These are phyloP conservation scores for Redunca redunca DNA, from an alignment of 2,113 vertebrate genomes.

Conservation along the genomic window DNA sequence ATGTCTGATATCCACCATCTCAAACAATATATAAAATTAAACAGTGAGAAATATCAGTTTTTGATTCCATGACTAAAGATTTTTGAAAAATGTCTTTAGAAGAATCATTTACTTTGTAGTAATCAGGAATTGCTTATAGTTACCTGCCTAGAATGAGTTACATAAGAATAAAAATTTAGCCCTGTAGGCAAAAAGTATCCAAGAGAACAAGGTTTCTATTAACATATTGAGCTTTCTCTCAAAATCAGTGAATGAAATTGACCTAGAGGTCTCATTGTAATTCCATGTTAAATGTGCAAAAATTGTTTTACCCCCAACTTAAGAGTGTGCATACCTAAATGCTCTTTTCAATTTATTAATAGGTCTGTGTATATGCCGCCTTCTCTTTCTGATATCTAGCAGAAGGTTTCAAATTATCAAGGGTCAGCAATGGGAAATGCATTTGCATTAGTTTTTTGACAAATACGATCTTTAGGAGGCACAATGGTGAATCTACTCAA, in stretches of 20 bases:
- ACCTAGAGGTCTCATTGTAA: not conserved
- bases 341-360: not conserved
- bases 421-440: not conserved
- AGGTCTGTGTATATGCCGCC: not conserved
- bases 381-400: not conserved
- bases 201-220: not conserved
- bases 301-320: not conserved
- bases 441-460: not conserved
- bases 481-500: not conserved
- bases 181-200: not conserved
- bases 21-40: constrained; percentile 22
- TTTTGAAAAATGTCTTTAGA: not conserved
- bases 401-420: not conserved
- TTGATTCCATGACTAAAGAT: not conserved
- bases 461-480: not conserved
- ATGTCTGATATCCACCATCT: not conserved
- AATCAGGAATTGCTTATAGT: constrained; percentile 23
- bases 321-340: not conserved
- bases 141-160: not conserved
- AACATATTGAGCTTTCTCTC: not conserved
- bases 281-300: not conserved
- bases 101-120: not conserved
- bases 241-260: not conserved
- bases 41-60: not conserved
- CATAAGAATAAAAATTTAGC: not conserved